These are phyloP conservation scores for Atlantisia rogersi DNA, from an alignment of 2,113 vertebrate species.

Conservation along the genomic window DNA sequence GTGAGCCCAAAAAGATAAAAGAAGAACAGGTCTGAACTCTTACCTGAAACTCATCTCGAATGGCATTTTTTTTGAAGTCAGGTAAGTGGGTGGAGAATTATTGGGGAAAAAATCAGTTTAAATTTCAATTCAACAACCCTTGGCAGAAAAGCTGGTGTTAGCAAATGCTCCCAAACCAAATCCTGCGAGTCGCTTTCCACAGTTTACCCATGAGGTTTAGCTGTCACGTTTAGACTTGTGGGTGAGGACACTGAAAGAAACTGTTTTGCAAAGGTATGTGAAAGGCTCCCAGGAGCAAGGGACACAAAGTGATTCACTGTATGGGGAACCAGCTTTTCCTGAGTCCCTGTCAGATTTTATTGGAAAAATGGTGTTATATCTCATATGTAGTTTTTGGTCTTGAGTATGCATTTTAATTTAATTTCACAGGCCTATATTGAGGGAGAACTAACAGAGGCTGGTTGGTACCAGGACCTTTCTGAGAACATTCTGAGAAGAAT, in stretches of 20 bases:
- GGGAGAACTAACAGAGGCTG: background rate
- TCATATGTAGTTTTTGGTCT: background rate
- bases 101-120: background rate
- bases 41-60: background rate
- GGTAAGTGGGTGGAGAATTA: constrained; percentile 33
- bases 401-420: background rate
- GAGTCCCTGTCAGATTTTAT: background rate
- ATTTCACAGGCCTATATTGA: fast-evolving
- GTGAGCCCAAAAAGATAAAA: constrained; percentile 30
- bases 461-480: background rate
- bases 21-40: constrained; percentile 37
- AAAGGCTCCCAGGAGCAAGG: background rate
- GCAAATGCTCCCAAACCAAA: background rate
- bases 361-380: background rate
- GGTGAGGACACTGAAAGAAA: background rate
- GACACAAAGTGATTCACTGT: background rate
- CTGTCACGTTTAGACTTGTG: background rate
- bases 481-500: background rate
- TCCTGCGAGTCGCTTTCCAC: background rate
- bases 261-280: background rate
- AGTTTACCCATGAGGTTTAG: background rate
- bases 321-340: background rate
- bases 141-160: background rate
- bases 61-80: background rate
- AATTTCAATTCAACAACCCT: background rate